phyloP scores from a whole-genome alignment of 2,797 vertebrate species.

The Lagocephalus sceleratus region DNA sequence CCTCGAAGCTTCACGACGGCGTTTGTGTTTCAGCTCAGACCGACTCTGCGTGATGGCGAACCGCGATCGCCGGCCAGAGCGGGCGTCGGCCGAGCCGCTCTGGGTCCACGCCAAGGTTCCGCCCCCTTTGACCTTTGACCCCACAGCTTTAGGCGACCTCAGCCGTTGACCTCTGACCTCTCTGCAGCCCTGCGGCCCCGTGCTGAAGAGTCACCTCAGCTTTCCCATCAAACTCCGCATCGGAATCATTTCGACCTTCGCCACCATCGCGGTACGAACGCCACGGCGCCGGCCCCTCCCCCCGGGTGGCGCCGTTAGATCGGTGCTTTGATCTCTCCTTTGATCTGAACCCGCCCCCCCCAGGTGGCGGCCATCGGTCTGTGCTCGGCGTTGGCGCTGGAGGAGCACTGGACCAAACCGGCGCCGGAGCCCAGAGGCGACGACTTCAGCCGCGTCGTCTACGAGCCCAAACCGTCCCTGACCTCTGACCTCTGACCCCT shows the following conservation, averaged over 20 bases:
- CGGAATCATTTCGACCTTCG: conserved; percentile 63
- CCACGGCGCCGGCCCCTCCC: too few species aligned
- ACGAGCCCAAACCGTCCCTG: conserved; percentile 62
- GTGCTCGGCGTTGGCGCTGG: conserved; percentile 56
- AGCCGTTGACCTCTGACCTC: conserved; percentile 5
- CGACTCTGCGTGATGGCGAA: conserved; percentile 19
- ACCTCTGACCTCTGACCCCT: conserved; percentile 21
- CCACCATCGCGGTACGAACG: conserved; percentile 52
- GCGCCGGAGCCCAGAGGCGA: conserved; percentile 45
- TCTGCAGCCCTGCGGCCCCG: conserved; percentile 57
- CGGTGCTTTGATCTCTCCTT: not conserved
- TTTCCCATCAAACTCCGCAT: conserved; percentile 66
- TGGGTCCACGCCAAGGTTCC: conserved; percentile 55
- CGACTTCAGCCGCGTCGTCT: conserved; percentile 63
- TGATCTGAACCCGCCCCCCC: too few species aligned
- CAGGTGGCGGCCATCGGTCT: conserved; percentile 60
- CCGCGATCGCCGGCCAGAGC: not conserved
- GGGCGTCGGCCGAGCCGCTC: not conserved
- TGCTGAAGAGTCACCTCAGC: conserved; percentile 59
- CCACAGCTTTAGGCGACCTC: too few species aligned
- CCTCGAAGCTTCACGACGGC: not conserved
- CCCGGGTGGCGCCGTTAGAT: too few species aligned
- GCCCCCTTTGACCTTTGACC: not conserved
- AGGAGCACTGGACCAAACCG: conserved; percentile 49
- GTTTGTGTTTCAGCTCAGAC: conserved; percentile 5